Evolutionary conservation across 2,888 invertebrate genomes (phyloP).

Genomic region (Hesperia comma): DNA sequence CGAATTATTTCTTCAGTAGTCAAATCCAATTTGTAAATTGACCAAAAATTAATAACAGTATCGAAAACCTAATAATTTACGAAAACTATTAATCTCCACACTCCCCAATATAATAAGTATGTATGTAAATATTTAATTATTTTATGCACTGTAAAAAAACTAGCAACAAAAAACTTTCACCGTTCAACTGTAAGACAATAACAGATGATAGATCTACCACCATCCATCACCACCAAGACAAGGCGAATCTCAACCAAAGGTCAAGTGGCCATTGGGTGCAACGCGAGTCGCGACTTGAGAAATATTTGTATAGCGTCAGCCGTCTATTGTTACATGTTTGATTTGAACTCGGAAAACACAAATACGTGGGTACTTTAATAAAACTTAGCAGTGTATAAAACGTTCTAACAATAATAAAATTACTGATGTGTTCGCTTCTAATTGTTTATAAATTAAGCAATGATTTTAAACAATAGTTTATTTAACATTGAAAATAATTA

Average conservation of each 20-base stretch:
- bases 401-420: too few species aligned
- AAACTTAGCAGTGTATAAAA: not conserved
- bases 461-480: too few species aligned
- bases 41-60: too few species aligned
- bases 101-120: too few species aligned
- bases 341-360: conserved; percentile 8
- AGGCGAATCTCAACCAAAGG: conserved; percentile 28
- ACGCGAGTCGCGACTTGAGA: conserved; percentile 29
- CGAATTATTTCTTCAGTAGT: too few species aligned
- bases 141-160: not conserved
- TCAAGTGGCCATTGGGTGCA: conserved; percentile 24
- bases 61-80: too few species aligned
- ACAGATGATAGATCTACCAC: conserved; percentile 9
- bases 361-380: not conserved
- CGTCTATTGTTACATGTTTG: conserved; percentile 24
- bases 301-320: conserved; percentile 27
- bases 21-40: too few species aligned
- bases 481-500: too few species aligned
- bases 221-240: conserved; percentile 24
- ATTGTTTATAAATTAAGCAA: too few species aligned
- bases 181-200: conserved; percentile 1
- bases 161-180: conserved; percentile 1
- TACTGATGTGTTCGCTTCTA: too few species aligned
- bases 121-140: too few species aligned
- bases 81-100: too few species aligned